Percentiles rank a stretch among this genome's conserved stretches.
Conservation (phyloP, 2,113 vertebrate genomes). For the Anguilla japonica region DNA sequence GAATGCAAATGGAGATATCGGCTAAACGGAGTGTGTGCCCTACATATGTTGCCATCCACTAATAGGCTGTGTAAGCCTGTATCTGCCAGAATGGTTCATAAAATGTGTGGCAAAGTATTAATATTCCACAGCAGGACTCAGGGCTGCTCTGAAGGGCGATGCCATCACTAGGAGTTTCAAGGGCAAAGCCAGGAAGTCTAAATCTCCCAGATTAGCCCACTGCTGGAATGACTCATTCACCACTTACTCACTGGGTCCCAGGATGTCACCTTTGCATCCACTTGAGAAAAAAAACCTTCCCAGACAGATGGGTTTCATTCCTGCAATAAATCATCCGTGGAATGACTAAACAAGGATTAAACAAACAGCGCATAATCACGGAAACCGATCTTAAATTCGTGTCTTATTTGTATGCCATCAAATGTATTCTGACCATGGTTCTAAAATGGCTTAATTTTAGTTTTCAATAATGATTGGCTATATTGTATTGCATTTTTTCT, state of each 20-base stretch:
- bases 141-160: neutral
- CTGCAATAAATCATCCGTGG: neutral
- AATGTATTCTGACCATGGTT: neutral
- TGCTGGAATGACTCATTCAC: constrained; percentile 23
- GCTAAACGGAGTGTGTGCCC: neutral
- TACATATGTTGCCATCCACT: neutral
- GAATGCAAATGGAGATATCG: neutral
- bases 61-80: neutral
- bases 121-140: constrained; percentile 4
- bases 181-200: constrained; percentile 21
- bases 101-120: neutral
- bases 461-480: neutral
- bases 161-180: constrained; percentile 4
- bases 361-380: neutral
- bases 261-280: neutral
- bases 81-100: neutral
- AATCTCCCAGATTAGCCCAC: constrained; percentile 20
- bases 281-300: constrained; percentile 4
- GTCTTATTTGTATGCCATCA: too few species aligned
- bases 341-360: neutral
- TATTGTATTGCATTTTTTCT: neutral
- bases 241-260: constrained; percentile 18
- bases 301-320: neutral
- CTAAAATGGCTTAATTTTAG: neutral
- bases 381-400: too few species aligned